Evolutionary conservation across 2,888 invertebrate genomes (phyloP).

Genomic region (Parelbella ahira): DNA sequence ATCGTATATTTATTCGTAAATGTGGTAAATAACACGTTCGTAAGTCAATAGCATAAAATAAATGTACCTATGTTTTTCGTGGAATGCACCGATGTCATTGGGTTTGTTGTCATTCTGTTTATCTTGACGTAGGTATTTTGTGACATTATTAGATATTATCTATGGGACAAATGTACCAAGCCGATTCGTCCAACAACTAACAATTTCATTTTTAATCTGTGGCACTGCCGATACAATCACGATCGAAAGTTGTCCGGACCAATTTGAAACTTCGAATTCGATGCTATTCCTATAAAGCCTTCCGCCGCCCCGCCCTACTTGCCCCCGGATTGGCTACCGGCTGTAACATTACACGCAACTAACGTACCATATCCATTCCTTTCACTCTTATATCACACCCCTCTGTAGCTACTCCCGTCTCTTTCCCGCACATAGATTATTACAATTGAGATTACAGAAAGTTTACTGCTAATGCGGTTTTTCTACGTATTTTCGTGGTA

Average conservation of each 20-base stretch:
- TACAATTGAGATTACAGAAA: conserved; percentile 61
- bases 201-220: conserved; percentile 11
- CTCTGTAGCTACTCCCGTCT: conserved; percentile 37
- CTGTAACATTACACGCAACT: conserved; percentile 44
- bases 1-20: too few species aligned
- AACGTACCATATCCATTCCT: conserved; percentile 48
- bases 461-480: conserved; percentile 66
- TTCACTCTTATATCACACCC: conserved; percentile 37
- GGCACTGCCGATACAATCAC: conserved; percentile 11
- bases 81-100: too few species aligned
- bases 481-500: conserved; percentile 60
- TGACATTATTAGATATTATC: too few species aligned
- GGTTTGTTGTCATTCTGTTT: too few species aligned
- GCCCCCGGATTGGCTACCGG: conserved; percentile 68
- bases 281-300: conserved; percentile 32
- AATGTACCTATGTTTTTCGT: too few species aligned
- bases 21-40: too few species aligned
- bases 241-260: conserved; percentile 27
- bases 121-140: too few species aligned
- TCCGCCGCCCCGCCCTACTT: conserved; percentile 52
- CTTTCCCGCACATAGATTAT: conserved; percentile 54
- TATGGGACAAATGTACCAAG: conserved; percentile 1
- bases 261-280: conserved; percentile 48
- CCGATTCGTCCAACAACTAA: conserved; percentile 10
- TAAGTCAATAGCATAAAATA: too few species aligned